Evolutionary conservation across 2,113 vertebrate genomes (phyloP), one percentile per base, ranked within the genome.

Genomic region (Gorsachius goisagi): DNA sequence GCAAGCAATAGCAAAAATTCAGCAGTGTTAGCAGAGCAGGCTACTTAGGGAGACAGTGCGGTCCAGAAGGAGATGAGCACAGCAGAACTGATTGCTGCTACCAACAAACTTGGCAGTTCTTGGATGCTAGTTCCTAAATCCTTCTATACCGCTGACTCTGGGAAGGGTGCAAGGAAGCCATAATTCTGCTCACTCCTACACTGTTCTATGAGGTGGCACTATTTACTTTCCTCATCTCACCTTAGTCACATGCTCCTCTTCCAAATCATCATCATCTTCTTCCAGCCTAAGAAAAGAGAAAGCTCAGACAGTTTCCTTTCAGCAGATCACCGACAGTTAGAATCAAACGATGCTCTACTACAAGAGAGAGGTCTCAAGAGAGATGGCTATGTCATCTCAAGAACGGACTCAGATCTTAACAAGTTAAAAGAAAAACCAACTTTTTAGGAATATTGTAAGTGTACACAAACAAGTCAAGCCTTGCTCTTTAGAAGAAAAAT

Each of bases 241-340:
- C 99, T 99, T 99, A 23, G 98, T 98, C 28, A 99, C 97, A 11
- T 99, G 99, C 19, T 99, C 99, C 88, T 99, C 99, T 52, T 99
- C 99, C 71, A 99, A 96, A 87, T 99, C 98, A 23, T 99, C 98
- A 0, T 98, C 98, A 27, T 99, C 98, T 12, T 98, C 95, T 20
- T 91, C 98, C 58, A 97, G 64, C 49, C 98, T 98, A 95, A 26
- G 72, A 84, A 73, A 74, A 88, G 32, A 93, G 27, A 96, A 91
- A 93, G 52, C 24, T 86, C 5, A 50, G 19, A 73, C 6, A 49
- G 35, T 28, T 74, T 75, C 68, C 69, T 87, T 63, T 93, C 49
- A 92, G 44, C 78, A 89, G 81, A 26, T 71, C 45, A 33, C 58
- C 15, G 28, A 39, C 49, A 71, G 37, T 41, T 41, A 73, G 41